phyloP scores from a whole-genome alignment of 2,113 vertebrate species.

The Mastomys natalensis region DNA sequence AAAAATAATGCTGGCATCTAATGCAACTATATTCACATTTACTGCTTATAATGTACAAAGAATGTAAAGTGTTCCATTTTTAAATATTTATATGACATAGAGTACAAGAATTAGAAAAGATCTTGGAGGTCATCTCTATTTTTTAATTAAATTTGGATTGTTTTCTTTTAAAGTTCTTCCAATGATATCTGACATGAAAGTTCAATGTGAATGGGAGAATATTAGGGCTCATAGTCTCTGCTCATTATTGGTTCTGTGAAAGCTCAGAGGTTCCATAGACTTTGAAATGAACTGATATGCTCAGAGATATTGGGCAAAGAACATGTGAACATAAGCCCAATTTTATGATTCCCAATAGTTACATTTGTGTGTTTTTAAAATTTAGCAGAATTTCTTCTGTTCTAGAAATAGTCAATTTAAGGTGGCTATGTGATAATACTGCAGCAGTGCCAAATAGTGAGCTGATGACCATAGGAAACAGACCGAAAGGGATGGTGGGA shows the following conservation, averaged over 20 bases:
- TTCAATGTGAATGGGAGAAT: neutral
- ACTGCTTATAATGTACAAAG: slow-evolving; percentile 4
- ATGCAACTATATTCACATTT: neutral
- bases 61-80: slow-evolving; percentile 1
- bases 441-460: neutral
- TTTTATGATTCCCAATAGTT: slow-evolving; percentile 37
- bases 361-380: neutral
- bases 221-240: neutral
- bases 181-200: slow-evolving; percentile 44
- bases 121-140: neutral
- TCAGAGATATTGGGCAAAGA: neutral
- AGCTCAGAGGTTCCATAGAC: neutral
- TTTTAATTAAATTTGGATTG: slow-evolving; percentile 54
- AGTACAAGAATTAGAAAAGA: neutral
- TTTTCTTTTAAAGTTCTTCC: slow-evolving; percentile 36
- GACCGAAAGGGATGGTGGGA: neutral
- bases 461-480: slow-evolving; percentile 13
- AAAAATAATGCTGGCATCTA: neutral
- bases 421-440: neutral
- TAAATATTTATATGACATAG: neutral
- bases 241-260: neutral
- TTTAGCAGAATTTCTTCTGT: slow-evolving; percentile 1
- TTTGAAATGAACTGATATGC: slow-evolving; percentile 49
- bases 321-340: slow-evolving; percentile 1
- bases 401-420: slow-evolving; percentile 43